These are phyloP conservation scores for Myioborus miniatus DNA, from an alignment of 2,797 vertebrate species.

Conservation along the genomic window DNA sequence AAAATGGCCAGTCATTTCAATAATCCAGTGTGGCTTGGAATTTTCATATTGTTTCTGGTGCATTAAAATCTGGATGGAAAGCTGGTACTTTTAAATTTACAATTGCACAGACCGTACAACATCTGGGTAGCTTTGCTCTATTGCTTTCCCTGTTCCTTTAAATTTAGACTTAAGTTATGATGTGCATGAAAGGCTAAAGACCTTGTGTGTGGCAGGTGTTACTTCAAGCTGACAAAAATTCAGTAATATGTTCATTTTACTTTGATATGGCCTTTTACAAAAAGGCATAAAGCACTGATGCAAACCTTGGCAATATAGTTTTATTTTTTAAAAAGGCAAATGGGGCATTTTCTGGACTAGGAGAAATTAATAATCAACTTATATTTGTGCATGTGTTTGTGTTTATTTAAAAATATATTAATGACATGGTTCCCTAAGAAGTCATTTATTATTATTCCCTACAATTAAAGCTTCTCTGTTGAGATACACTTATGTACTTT, in stretches of 20 bases:
- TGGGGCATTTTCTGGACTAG: not conserved
- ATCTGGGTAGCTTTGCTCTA: constrained; percentile 88
- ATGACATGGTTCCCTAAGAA: not conserved
- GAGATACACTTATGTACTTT: not conserved
- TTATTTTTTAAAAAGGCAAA: not conserved
- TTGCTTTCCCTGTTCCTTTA: constrained; percentile 86
- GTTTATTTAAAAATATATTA: not conserved
- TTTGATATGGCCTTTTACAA: constrained; percentile 54
- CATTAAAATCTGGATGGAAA: constrained; percentile 77
- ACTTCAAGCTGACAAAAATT: constrained; percentile 75
- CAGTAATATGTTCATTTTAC: constrained; percentile 69
- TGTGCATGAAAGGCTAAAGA: constrained; percentile 83
- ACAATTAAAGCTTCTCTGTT: not conserved
- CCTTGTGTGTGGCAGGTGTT: constrained; percentile 79
- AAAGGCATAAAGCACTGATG: constrained; percentile 2
- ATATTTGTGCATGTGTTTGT: not conserved
- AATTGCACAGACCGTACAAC: constrained; percentile 85
- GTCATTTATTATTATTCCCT: not conserved
- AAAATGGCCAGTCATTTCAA: constrained; percentile 79
- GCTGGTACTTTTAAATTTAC: constrained; percentile 80
- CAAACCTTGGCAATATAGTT: not conserved
- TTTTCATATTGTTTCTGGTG: constrained; percentile 79
- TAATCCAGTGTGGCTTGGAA: constrained; percentile 77
- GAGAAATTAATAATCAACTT: not conserved
- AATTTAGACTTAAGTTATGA: constrained; percentile 87